These are phyloP conservation scores for Falco novaeseelandiae DNA, from an alignment of 2,797 vertebrate species.

Conservation along the genomic window DNA sequence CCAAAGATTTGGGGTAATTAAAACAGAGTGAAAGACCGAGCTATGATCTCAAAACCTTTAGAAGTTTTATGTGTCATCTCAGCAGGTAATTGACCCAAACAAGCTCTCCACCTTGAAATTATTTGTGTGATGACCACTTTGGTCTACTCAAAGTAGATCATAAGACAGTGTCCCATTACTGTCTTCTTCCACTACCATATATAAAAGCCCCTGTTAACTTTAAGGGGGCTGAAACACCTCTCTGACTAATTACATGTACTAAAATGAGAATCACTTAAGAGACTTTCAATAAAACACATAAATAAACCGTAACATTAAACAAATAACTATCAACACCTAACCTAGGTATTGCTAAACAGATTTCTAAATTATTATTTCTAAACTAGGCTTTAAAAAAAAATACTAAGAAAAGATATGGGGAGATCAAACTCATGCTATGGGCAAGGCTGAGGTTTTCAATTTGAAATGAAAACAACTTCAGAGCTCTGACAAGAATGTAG, in stretches of 20 bases:
- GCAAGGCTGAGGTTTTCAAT: neutral
- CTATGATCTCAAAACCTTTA: neutral
- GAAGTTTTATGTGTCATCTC: neutral
- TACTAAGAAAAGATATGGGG: neutral
- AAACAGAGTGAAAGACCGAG: neutral
- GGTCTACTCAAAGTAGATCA: neutral
- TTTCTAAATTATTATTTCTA: neutral
- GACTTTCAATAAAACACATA: neutral
- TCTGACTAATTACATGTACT: neutral
- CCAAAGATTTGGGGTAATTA: neutral
- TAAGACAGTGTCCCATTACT: neutral
- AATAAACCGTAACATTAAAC: neutral
- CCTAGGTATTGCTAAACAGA: neutral
- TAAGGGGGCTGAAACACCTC: neutral
- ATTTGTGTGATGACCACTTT: neutral
- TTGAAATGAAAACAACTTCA: neutral
- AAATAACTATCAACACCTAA: neutral
- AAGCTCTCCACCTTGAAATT: neutral
- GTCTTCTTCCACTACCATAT: neutral
- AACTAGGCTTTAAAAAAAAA: neutral
- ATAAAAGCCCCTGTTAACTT: neutral
- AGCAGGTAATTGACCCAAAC: accelerated
- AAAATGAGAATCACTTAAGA: neutral
- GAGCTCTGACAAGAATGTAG: neutral
- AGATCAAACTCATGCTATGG: neutral